Percentiles rank a stretch among this genome's conserved stretches.
phyloP scores from a whole-genome alignment of 2,797 vertebrate genomes.

The Octomys mimax region DNA sequence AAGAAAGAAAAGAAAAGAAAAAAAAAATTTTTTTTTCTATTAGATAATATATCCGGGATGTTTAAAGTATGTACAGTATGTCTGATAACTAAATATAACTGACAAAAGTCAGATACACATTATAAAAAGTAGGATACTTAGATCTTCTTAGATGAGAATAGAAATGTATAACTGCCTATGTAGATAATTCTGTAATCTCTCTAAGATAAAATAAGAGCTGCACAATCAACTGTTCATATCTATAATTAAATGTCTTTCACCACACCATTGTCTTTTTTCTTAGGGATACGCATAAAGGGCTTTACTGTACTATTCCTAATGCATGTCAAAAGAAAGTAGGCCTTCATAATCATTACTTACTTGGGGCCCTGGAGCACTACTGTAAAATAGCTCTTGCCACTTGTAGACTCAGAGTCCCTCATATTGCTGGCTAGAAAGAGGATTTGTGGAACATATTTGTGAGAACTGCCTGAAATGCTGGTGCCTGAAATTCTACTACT shows the following conservation, averaged over 20 bases:
- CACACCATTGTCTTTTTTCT: not conserved
- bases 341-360: not conserved
- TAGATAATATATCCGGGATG: not conserved
- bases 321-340: not conserved
- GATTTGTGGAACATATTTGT: not conserved
- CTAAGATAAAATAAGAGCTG: slow-evolving; percentile 14
- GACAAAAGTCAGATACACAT: not conserved
- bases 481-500: not conserved
- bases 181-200: slow-evolving; percentile 4
- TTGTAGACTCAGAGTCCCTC: no score
- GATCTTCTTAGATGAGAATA: slow-evolving; percentile 18
- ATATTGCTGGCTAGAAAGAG: not conserved
- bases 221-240: not conserved
- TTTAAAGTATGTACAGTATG: not conserved
- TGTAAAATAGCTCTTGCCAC: not conserved
- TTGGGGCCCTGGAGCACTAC: not conserved
- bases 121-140: slow-evolving; percentile 18
- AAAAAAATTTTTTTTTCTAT: not conserved
- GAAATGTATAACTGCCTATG: not conserved
- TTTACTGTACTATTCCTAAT: not conserved
- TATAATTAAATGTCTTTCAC: slow-evolving; percentile 29
- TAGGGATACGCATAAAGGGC: not conserved
- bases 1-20: no score
- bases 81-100: slow-evolving; percentile 6
- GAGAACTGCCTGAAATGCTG: not conserved